Base-by-base conservation (phyloP, 2,888 invertebrate genomes). In the Apocheima hispidaria region DNA sequence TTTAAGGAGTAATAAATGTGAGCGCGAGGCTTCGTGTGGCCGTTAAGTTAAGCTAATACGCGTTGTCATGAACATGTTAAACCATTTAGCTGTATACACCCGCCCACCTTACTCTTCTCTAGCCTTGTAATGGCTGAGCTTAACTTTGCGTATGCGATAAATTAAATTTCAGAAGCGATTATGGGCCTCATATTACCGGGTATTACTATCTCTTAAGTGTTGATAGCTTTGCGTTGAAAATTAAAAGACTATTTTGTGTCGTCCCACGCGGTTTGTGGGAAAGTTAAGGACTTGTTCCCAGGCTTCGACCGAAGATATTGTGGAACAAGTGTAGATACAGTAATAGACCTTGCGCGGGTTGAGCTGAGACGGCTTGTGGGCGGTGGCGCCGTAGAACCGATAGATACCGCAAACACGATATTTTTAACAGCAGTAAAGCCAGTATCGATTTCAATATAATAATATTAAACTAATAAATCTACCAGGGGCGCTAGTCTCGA, bases 161-260 rank as follows among this genome's bases (percentile, higher is more conserved):
- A 78, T 75, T 74, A 76, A 75, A 73, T 64, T 75, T 77, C 79
- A 79, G 75, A 79, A 79, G 79, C 81, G 79, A 77, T 83, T 78
- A 81, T 70, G 61, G 71, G 75, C 71, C 76, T 81, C 74, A 65
- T 82, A 86, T 86, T 84, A 84, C 77, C 63, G 60, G 69, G 72
- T 74, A 79, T 83, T 81, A 82, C 78, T 79, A 74, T 77, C 75
- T 66, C 69, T 70, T 80, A 77, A 77, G 80, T 78, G 77, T 79
- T 81, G 88, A 87, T 84, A 81, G 84, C 79, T 78, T 77, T 74
- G 83, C 83, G 86, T 84, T 70, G 82, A 81, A 88, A 91, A 91
- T 91, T 91, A 91, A 91, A 90, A 90, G 87, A 80, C 86, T 88
- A 84, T 86, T 84, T 84, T 81, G 80, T 78, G 72, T 73, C 88